Base-by-base conservation (phyloP, 1,140 invertebrate genomes). In the Wasmannia auropunctata region DNA sequence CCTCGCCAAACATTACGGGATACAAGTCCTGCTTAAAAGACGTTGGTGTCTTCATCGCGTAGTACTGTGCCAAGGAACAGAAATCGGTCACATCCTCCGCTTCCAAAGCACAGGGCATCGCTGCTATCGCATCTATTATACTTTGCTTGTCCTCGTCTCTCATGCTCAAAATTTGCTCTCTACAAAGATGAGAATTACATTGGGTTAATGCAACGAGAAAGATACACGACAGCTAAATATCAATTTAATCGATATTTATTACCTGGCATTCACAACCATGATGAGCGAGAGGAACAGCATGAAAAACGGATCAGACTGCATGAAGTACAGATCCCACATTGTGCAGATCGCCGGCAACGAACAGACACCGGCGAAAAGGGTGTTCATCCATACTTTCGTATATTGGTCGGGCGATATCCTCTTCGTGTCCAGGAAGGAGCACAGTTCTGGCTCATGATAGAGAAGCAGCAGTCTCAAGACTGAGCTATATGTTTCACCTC, bases 311-410 rank as follows among this genome's bases (percentile, higher is more conserved):
- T 99, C 99, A 31, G 97, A 97, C 94, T 98, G 98, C 96, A 99
- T 99, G 92, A 99, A 99, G 93, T 99, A 99, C 46, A 99, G 96
- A 96, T 99, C 99, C 99, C 99, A 99, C 97, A 99, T 98, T 87
- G 97, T 97, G 79, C 98, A 96, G 72, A 98, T 97, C 10, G 99
- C 98, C 88, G 98, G 97, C 69, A 99, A 95, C 90, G 96, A 97
- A 94, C 98, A 99, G 34, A 97, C 97, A 28, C 97, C 97, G 34
- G 98, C 97, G 95, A 99, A 99, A 28, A 99, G 94, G 67, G 98
- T 98, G 89, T 97, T 97, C 91, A 99, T 97, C 99, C 99, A 99
- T 72, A 97, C 95, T 91, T 97, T 96, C 70, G 98, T 97, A 95
- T 99, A 99, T n/a, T 97, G 95, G 94, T 99, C 98, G 7, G 98